Base-by-base conservation (phyloP, 2,797 vertebrate species). In the Amblyraja radiata region DNA sequence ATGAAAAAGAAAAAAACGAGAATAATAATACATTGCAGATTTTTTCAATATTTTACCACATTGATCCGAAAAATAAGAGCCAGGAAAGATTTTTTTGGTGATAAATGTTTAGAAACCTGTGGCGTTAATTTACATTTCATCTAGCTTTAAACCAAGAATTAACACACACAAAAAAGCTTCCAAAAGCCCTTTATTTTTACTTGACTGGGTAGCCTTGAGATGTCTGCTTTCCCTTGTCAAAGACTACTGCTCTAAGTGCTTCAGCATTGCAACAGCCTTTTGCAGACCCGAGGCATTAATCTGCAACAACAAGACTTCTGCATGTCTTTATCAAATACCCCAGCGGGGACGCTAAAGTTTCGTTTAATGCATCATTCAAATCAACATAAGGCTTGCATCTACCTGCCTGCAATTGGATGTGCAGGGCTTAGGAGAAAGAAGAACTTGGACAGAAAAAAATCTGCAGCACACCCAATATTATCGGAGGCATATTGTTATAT, bases 321-420 rank as follows among this genome's bases (percentile, higher is more conserved):
- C 65, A 71, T 18, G 61, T 68, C 36, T 90, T 36, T 32, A 71
- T 71, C 65, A 71, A 39, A 71, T 63, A 71, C 16, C 32, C 61
- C 65, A 90, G 86, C 68, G 63, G 61, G 65, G 36, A 68, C 23
- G 65, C 86, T 90, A 68, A 68, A 71, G n/a, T 32, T 90, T 90
- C 36, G 36, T 90, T 90, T 86, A 71, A 68, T 86, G 25, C 32
- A 63, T 90, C 7, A 36, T 23, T 36, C 39, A 16, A 68, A 36
- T 71, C 10, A 71, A 90, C 58, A 90, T 68, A 39, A 90, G 65
- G 65, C 9, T 36, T 71, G 63, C 86, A 90, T 18, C 63, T 71
- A 71, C n/a, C 63, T 71, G 65, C n/a, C 21, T 71, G 32, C 18
- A 90, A 71, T 46, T 71, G 86, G 86, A 39, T 90, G 65, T 71